Conservation (phyloP, 2,888 invertebrate genomes). For the Drosophila melanocephala region DNA sequence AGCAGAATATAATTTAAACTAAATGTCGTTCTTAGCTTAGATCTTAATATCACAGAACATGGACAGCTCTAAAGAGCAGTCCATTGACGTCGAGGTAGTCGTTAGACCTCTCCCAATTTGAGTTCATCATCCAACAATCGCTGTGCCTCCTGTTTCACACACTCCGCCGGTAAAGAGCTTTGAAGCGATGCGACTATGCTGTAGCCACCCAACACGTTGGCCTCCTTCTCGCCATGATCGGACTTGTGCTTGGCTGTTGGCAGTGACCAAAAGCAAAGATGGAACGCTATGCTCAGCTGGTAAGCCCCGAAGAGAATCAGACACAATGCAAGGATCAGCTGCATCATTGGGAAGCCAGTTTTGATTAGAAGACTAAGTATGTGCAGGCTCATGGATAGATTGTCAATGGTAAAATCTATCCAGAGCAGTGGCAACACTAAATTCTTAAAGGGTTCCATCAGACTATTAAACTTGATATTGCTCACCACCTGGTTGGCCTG, state of each 20-base stretch:
- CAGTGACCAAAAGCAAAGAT: constrained; percentile 76
- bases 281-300: constrained; percentile 83
- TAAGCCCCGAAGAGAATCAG: constrained; percentile 86
- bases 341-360: constrained; percentile 86
- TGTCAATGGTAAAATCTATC: constrained; percentile 87
- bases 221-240: constrained; percentile 42
- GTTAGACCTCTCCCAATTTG: constrained; percentile 38
- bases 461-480: constrained; percentile 87
- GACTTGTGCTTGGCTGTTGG: constrained; percentile 49
- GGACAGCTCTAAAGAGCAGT: constrained; percentile 2
- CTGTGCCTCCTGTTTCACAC: constrained; percentile 50
- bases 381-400: constrained; percentile 85
- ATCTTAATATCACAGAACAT: constrained; percentile 66
- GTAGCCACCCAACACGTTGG: constrained; percentile 27
- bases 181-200: constrained; percentile 39
- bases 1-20: constrained; percentile 69
- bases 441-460: constrained; percentile 88
- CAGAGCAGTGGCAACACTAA: constrained; percentile 90
- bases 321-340: constrained; percentile 86
- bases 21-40: constrained; percentile 55
- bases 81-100: constrained; percentile 34
- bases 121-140: constrained; percentile 42
- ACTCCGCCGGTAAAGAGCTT: constrained; percentile 35
- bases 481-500: constrained; percentile 91
- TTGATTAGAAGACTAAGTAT: constrained; percentile 86